Conservation (phyloP, 2,113 vertebrate species). For the Cyprinodon variegatus region DNA sequence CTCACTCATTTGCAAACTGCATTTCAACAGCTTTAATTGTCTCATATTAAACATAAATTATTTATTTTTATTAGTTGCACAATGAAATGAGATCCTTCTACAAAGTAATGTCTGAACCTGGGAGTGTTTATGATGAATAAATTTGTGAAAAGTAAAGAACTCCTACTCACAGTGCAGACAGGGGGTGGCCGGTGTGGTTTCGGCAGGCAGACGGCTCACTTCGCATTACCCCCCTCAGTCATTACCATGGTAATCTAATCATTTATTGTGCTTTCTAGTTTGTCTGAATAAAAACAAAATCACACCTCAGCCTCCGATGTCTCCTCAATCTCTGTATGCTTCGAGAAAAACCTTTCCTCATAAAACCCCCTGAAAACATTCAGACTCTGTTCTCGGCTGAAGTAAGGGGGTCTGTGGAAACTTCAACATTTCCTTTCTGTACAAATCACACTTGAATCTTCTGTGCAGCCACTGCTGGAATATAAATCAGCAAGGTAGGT, state of each 20-base stretch:
- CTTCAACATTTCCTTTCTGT: slow-evolving; percentile 44
- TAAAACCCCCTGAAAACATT: background rate
- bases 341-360: background rate
- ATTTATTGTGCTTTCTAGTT: slow-evolving; percentile 13
- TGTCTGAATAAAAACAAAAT: slow-evolving; percentile 56
- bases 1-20: slow-evolving; percentile 8
- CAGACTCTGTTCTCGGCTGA: slow-evolving; percentile 20
- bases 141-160: slow-evolving; percentile 19
- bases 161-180: background rate
- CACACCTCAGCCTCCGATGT: background rate
- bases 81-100: slow-evolving; percentile 7
- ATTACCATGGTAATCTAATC: background rate
- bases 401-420: slow-evolving; percentile 34
- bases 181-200: slow-evolving; percentile 43
- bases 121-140: slow-evolving; percentile 20
- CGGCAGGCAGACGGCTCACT: slow-evolving; percentile 18
- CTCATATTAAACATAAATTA: slow-evolving; percentile 1
- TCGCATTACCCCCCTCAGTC: slow-evolving; percentile 4
- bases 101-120: slow-evolving; percentile 1
- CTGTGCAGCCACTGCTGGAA: slow-evolving; percentile 54
- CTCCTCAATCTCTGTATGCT: background rate
- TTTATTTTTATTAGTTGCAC: background rate
- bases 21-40: slow-evolving; percentile 12
- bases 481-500: slow-evolving; percentile 63
- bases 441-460: slow-evolving; percentile 30